A percentile compares a stretch with the other conserved stretches of the same genome.
phyloP scores from a whole-genome alignment of 2,888 invertebrate genomes.

The Octonoba sinensis region DNA sequence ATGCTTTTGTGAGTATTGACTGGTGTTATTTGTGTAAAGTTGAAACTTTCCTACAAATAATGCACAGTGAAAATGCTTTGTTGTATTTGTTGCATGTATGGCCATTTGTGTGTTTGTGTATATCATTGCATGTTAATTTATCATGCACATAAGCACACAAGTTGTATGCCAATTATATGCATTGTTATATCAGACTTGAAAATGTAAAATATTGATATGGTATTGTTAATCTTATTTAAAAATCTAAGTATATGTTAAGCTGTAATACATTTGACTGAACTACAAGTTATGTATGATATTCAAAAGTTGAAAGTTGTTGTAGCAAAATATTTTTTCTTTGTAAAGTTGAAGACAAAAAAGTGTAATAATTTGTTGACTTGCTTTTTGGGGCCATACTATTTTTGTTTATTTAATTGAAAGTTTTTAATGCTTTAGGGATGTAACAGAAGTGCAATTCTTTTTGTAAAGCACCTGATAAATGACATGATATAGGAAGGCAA shows the following conservation, averaged over 20 bases:
- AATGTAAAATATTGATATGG: slow-evolving; percentile 8
- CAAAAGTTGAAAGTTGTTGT: slow-evolving; percentile 45
- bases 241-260: slow-evolving; percentile 47
- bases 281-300: slow-evolving; percentile 34
- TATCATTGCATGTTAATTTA: slow-evolving; percentile 27
- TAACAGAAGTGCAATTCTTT: slow-evolving; percentile 51
- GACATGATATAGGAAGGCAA: slow-evolving; percentile 25
- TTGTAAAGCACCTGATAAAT: slow-evolving; percentile 26
- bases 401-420: slow-evolving; percentile 44
- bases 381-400: slow-evolving; percentile 39
- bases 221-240: slow-evolving; percentile 41
- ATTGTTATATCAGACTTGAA: slow-evolving; percentile 26
- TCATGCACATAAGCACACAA: slow-evolving; percentile 12
- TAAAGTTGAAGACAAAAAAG: background rate
- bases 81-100: slow-evolving; percentile 28
- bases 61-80: slow-evolving; percentile 18
- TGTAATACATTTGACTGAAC: slow-evolving; percentile 35
- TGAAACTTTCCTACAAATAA: slow-evolving; percentile 29
- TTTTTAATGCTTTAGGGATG: no score
- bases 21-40: slow-evolving; percentile 13
- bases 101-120: slow-evolving; percentile 28
- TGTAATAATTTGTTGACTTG: slow-evolving; percentile 16
- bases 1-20: slow-evolving; percentile 13
- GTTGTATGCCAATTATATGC: slow-evolving; percentile 14
- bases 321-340: slow-evolving; percentile 19